Evolutionary conservation across 2,113 vertebrate genomes (phyloP), one percentile per base, ranked within the genome.

Genomic region (Odobenus rosmarus): DNA sequence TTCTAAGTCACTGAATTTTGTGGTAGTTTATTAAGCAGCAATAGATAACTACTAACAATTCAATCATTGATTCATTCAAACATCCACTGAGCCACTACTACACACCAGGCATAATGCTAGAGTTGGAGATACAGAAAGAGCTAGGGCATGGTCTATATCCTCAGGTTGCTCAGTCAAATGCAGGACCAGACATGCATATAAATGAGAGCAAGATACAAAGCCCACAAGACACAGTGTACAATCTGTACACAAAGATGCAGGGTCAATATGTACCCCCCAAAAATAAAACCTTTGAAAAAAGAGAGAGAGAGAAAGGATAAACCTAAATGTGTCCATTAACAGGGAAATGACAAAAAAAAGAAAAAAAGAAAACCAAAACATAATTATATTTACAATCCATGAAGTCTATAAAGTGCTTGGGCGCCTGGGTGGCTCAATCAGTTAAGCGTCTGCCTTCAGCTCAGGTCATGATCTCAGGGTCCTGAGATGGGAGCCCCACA

Each of bases 191-290:
- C 31, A 12, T 23, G 74, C 55, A 21, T 51, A 21, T 57, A 77
- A 49, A 33, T 6, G 14, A 85, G 13, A 12, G 6, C 24, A 59
- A 89, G 67, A 33, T 1, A 23, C 46, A 33, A 1, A 33, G 46
- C 39, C 71, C 53, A n/a, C 33, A 79, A 55, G 49, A 62, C 74
- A 42, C 5, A 11, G 2, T 0, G 9, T 2, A 13, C 49, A 33
- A 18, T 21, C 23, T n/a, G 0, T 10, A 42, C 76, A n/a, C n/a
- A 21, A 33, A 18, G 15, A 53, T 10, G 18, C 26, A 59, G 80
- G 46, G 24, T 64, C 36, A 9, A 3, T 6, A 1, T 0, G n/a
- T 5, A 33, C 31, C 62, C 31, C 6, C 14, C 6, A 15, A 64
- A 33, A 67, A 59, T 59, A 67, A 67, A 64, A 33, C 14, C 62